Evolutionary conservation across 2,888 invertebrate genomes (phyloP), one percentile per base, ranked within the genome.

Genomic region (Zhuqinia jingwanae): DNA sequence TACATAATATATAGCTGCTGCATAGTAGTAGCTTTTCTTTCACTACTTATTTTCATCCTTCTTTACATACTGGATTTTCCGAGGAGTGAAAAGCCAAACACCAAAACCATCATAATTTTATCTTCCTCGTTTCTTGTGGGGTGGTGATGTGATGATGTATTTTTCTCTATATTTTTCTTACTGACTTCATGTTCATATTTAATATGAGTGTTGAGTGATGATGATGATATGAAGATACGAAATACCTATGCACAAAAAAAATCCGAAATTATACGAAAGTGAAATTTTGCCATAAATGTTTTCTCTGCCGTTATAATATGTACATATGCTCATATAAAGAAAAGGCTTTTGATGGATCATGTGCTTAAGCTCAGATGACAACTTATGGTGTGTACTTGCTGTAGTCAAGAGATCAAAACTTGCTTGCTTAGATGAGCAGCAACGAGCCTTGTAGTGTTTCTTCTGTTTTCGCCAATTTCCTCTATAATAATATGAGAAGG

Each of bases 271-370:
- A 20, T 13, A 15, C 15, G 5, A 42, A 42, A 68, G 13, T 13
- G 8, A 68, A 68, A 68, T 60, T 60, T 36, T 25, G 45, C 70
- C n/a, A 70, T 47, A 15, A n/a, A n/a, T n/a, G n/a, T n/a, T n/a
- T 70, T 47, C 22, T 13, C 17, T 36, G 20, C 36, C n/a, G n/a
- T n/a, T n/a, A n/a, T n/a, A n/a, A n/a, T n/a, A n/a, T n/a, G n/a
- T n/a, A n/a, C n/a, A n/a, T n/a, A n/a, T n/a, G n/a, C n/a, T n/a
- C n/a, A n/a, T n/a, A n/a, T n/a, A n/a, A n/a, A n/a, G n/a, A 65
- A 11, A 77, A 76, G 42, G 77, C 84, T 84, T 65, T 84, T 84
- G 84, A 84, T 84, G 84, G 84, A 84, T 84, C 77, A 76, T 84
- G 77, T 56, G 56, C 65, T 77, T 77, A 84, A 84, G 84, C 84